phyloP scores from a whole-genome alignment of 2,888 invertebrate genomes.

The Sphecodes monilicornis region DNA sequence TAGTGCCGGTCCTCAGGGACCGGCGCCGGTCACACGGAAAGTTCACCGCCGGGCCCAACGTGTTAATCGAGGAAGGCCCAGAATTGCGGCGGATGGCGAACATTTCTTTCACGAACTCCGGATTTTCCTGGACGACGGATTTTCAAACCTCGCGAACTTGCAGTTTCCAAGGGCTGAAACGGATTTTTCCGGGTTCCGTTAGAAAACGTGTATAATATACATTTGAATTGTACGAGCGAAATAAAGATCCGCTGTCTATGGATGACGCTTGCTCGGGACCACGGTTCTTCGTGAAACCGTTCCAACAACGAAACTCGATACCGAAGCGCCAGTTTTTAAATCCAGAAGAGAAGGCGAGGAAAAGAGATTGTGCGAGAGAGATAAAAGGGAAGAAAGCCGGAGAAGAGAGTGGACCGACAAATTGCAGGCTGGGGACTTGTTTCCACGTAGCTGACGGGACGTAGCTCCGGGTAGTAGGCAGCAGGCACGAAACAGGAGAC shows the following conservation, averaged over 20 bases:
- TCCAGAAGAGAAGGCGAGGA: background rate
- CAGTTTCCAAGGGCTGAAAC: background rate
- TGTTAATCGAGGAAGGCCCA: background rate
- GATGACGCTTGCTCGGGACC: too few species aligned
- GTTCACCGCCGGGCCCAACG: too few species aligned
- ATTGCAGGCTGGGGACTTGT: background rate
- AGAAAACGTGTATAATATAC: too few species aligned
- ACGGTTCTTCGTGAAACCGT: too few species aligned
- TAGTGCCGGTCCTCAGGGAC: too few species aligned
- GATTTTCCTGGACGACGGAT: background rate
- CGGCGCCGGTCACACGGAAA: too few species aligned
- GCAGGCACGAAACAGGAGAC: too few species aligned
- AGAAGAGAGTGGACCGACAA: background rate
- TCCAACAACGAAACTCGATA: too few species aligned
- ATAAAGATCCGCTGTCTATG: too few species aligned
- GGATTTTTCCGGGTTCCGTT: background rate
- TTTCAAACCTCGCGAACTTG: background rate
- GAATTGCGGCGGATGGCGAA: background rate
- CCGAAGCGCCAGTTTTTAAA: background rate
- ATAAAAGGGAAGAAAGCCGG: background rate
- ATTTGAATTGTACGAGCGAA: too few species aligned
- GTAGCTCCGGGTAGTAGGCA: background rate
- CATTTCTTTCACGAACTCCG: background rate
- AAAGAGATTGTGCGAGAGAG: too few species aligned
- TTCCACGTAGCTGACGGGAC: constrained; percentile 3